These are phyloP conservation scores for Brachionus calyciflorus DNA, from an alignment of 1,140 invertebrate species.

Conservation along the genomic window DNA sequence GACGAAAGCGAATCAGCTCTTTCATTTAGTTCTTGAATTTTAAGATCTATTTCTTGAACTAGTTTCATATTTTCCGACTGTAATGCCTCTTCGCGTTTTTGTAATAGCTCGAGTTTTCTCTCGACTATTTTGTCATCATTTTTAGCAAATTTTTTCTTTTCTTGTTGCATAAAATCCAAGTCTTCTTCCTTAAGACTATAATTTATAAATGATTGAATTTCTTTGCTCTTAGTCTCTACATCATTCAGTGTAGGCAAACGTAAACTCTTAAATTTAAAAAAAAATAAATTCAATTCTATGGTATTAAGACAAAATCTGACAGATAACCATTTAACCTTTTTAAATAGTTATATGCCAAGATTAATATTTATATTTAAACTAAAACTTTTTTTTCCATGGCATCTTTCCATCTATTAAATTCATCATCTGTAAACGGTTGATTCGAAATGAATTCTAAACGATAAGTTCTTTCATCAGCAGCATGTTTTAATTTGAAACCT, in stretches of 20 bases:
- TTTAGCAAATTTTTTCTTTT: conserved; percentile 40
- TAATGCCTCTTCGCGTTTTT: conserved; percentile 8
- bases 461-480: conserved; percentile 84
- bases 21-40: conserved; percentile 42
- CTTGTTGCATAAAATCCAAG: conserved; percentile 35
- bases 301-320: too few species aligned
- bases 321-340: too few species aligned
- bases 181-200: conserved; percentile 43
- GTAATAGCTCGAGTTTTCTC: conserved; percentile 12
- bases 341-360: too few species aligned
- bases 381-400: conserved; percentile 73
- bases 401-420: conserved; percentile 89
- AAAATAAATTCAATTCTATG: too few species aligned
- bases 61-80: conserved; percentile 5
- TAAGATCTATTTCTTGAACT: conserved; percentile 35
- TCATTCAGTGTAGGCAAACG: conserved; percentile 18
- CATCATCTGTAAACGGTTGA: conserved; percentile 84
- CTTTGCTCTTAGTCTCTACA: conserved; percentile 32
- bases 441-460: conserved; percentile 96
- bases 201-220: conserved; percentile 35
- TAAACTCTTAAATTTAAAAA: conserved; percentile 9
- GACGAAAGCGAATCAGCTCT: neutral
- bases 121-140: conserved; percentile 41
- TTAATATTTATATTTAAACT: too few species aligned
- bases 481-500: conserved; percentile 73